Evolutionary conservation across 1,140 invertebrate genomes (phyloP).

Genomic region (Sipha flava): DNA sequence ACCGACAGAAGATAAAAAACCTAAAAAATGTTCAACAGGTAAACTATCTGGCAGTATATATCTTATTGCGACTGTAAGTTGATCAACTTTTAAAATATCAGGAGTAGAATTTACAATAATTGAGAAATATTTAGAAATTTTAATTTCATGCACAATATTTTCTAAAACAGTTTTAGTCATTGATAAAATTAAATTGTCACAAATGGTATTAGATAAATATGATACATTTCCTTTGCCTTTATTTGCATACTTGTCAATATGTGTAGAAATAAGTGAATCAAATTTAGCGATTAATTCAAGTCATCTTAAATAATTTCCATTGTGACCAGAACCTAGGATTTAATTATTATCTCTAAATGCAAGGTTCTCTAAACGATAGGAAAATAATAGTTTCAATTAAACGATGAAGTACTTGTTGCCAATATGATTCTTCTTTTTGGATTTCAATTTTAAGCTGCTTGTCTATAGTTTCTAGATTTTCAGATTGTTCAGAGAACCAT

Average conservation of each 20-base stretch:
- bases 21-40: not conserved
- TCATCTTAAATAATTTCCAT: not conserved
- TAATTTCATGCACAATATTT: not conserved
- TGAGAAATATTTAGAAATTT: not conserved
- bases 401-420: not conserved
- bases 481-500: not conserved
- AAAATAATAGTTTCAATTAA: not conserved
- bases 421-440: not conserved
- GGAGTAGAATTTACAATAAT: conserved; percentile 1
- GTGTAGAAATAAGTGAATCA: conserved; percentile 42
- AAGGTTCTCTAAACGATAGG: not conserved
- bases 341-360: not conserved
- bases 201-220: conserved; percentile 42
- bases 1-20: not conserved
- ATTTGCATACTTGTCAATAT: conserved; percentile 41
- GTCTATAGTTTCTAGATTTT: not conserved
- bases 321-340: not conserved
- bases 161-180: conserved; percentile 33
- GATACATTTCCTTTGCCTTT: conserved; percentile 38
- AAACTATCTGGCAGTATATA: conserved; percentile 9
- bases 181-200: conserved; percentile 41
- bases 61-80: not conserved
- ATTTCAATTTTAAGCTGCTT: not conserved
- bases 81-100: conserved; percentile 1
- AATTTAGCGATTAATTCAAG: conserved; percentile 41